Evolutionary conservation across 1,140 invertebrate species (phyloP), one percentile per base, ranked within the genome.

Genomic region (Brachionus rubens): DNA sequence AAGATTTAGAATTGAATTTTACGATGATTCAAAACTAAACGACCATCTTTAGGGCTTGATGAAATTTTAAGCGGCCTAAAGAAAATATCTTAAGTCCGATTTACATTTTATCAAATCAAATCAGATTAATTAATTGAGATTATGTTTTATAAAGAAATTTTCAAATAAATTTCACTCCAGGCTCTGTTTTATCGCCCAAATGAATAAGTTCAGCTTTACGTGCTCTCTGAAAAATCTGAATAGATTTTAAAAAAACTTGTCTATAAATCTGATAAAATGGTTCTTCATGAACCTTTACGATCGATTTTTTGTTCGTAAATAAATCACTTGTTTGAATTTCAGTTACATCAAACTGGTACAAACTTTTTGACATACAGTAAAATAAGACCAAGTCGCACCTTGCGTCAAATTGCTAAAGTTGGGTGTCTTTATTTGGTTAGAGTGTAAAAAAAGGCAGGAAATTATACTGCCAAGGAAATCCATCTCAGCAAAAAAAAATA

Each of bases 401-500:
- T 65, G 93, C 92, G 81, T 90, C 88, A 75, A 98, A 81, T 86
- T 98, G 96, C 82, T 93, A 94, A 48, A 89, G 87, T 81, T 90
- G 88, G 2, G 94, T 98, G 84, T 93, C 92, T 56, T 89, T 86
- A 84, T 97, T 93, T 46, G 92, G 92, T 85, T 98, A 95, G 77
- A 98, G 89, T 78, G 91, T 92, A 80, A 92, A 93, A 85, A 94
- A 94, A 0, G 92, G 92, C 72, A 92, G 92, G 86, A 94, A 94
- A 82, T 88, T 90, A 79, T 92, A 93, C 80, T 93, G 91, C 91
- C 92, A 92, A 12, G 92, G 91, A 90, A 90, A 93, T 90, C 87
- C 78, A 86, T 50, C n/a, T 50, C 10, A 33, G n/a, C 9, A 46
- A 33, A 26, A n/a, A n/a, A 70, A n/a, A 46, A n/a, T 16, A 16